Conservation (phyloP, 2,888 invertebrate species). For the Rhogogaster chlorosoma region DNA sequence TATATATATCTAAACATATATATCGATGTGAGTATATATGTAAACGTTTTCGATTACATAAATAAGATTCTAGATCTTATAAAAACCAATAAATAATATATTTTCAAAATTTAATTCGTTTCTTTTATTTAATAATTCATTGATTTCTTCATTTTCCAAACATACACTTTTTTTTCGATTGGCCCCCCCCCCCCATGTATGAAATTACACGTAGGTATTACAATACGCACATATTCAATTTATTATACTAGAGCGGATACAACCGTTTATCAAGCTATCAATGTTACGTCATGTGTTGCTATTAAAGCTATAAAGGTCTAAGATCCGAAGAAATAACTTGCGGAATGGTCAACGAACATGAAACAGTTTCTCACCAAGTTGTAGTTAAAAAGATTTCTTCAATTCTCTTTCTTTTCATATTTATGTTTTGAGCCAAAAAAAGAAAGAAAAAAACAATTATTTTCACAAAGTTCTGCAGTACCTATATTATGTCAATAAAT, state of each 20-base stretch:
- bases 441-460: not conserved
- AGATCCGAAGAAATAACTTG: constrained; percentile 24
- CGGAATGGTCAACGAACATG: not conserved
- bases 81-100: not conserved
- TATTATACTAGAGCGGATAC: constrained; percentile 60
- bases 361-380: not conserved
- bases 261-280: constrained; percentile 64
- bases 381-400: not conserved
- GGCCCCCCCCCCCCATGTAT: not conserved
- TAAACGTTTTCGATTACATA: not conserved
- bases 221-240: constrained; percentile 22
- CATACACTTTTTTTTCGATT: not conserved
- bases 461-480: too few species aligned
- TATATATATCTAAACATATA: not conserved
- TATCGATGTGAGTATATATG: not conserved
- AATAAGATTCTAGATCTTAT: not conserved
- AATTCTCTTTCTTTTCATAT: not conserved
- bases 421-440: not conserved
- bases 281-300: constrained; percentile 53
- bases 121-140: not conserved
- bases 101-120: not conserved
- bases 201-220: not conserved
- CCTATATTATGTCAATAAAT: too few species aligned
- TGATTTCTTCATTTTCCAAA: not conserved
- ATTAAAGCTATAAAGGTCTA: constrained; percentile 47